Percentiles rank a stretch among this genome's conserved stretches.
Evolutionary conservation across 1,140 invertebrate genomes (phyloP).

Genomic region (Heliconius hermathena): DNA sequence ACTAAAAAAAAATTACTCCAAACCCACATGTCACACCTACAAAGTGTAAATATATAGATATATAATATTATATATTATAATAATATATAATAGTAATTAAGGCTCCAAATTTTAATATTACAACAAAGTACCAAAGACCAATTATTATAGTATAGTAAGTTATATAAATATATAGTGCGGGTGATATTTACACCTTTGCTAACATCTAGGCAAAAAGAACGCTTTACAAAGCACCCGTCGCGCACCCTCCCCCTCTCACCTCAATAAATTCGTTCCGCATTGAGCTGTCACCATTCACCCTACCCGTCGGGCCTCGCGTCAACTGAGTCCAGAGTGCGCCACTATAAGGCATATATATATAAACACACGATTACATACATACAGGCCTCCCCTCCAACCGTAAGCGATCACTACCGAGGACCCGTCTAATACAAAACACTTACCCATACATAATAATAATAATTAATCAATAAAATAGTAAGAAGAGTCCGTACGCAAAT

Average conservation of each 20-base stretch:
- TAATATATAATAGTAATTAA: neutral
- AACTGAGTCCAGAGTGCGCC: slow-evolving; percentile 61
- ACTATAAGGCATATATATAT: slow-evolving; percentile 31
- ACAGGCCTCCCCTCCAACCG: slow-evolving; percentile 41
- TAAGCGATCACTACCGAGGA: slow-evolving; percentile 52
- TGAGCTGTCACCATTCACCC: slow-evolving; percentile 25
- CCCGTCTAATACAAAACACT: slow-evolving; percentile 56
- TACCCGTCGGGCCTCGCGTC: slow-evolving; percentile 27
- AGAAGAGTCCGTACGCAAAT: slow-evolving; percentile 60
- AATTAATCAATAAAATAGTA: slow-evolving; percentile 62
- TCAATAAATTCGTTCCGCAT: too few species aligned
- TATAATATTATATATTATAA: neutral
- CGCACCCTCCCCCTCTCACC: slow-evolving; percentile 18
- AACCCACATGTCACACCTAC: neutral
- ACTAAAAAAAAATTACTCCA: neutral
- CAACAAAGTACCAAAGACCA: neutral
- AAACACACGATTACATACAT: slow-evolving; percentile 43
- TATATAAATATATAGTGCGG: neutral
- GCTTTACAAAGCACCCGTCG: slow-evolving; percentile 47
- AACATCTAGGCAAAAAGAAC: slow-evolving; percentile 27
- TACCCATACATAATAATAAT: slow-evolving; percentile 39
- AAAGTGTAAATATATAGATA: slow-evolving; percentile 2
- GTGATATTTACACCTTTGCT: neutral
- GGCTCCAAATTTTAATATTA: neutral
- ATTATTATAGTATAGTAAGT: neutral